Evolutionary conservation across 1,140 invertebrate genomes (phyloP), one percentile per base, ranked within the genome.

Genomic region (Zaprionus nigranus): DNA sequence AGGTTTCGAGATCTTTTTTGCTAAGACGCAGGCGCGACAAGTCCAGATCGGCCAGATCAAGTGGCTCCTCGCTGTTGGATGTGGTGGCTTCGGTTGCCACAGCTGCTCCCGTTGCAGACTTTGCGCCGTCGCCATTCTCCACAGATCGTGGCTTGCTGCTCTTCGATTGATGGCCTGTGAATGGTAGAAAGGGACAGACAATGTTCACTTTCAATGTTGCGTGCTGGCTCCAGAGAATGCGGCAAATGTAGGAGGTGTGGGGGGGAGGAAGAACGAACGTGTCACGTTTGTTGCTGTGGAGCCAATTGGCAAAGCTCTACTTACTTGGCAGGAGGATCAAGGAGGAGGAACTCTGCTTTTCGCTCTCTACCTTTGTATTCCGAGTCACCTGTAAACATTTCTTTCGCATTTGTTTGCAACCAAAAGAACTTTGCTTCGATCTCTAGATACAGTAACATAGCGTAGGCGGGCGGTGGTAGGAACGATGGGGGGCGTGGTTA

Each of bases 31-130:
- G 93, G 73, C 95, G 93, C 80, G 94, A 95, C 67, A 96, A 86
- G 92, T 95, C 95, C 75, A 95, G 92, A 81, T 95, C 95, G 43
- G 94, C 94, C 87, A 95, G 93, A 92, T 95, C 95, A 74, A 95
- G 91, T 51, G 93, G 93, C 87, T 93, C 93, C 77, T 93, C 92
- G 20, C 49, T 20, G 28, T 7, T 46, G 3, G 40, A 7, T 0
- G 40, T 46, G 30, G 17, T 68, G 7, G 1, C 53, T 12, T 54
- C 12, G 6, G 62, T 20, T 5, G 22, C 9, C 5, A 22, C 22
- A 17, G 26, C 22, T n/a, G 62, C 3, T 6, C 53, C 2, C 7
- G 82, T 63, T 1, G 53, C 13, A 20, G 22, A 3, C 12, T 24
- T 51, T 43, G 15, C 2, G 36, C 22, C 12, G n/a, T 40, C 34